A percentile compares a stretch with the other conserved stretches of the same genome.
phyloP scores from a whole-genome alignment of 2,797 vertebrate species.

The Chrosomus eos region DNA sequence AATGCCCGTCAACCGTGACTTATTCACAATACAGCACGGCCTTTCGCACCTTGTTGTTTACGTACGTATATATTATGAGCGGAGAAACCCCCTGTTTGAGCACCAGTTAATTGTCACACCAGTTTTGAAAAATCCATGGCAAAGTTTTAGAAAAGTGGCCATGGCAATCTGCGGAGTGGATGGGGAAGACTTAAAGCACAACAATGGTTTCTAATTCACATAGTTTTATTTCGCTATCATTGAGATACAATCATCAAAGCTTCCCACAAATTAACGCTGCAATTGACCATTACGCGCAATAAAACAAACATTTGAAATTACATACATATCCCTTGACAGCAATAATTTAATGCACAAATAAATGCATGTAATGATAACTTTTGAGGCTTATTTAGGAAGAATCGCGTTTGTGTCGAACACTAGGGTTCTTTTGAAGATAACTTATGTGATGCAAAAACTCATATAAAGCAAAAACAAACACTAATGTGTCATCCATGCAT shows the following conservation, averaged over 20 bases:
- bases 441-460: too few relatives aligned
- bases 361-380: too few relatives aligned
- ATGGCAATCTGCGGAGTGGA: background rate
- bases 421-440: too few relatives aligned
- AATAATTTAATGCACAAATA: too few relatives aligned
- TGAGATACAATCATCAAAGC: background rate
- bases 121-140: background rate
- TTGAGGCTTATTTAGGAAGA: too few relatives aligned
- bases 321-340: too few relatives aligned
- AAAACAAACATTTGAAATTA: too few relatives aligned
- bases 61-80: background rate
- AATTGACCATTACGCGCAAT: background rate
- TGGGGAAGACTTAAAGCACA: background rate
- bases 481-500: background rate
- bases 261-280: background rate
- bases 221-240: background rate
- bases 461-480: background rate
- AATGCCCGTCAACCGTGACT: too few relatives aligned
- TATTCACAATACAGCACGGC: too few relatives aligned
- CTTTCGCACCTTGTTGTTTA: too few relatives aligned
- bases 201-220: background rate
- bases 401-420: too few relatives aligned
- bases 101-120: background rate
- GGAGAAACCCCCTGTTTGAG: background rate
- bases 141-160: background rate